Conservation (phyloP, 1,140 invertebrate genomes). For the Drosophila tani region DNA sequence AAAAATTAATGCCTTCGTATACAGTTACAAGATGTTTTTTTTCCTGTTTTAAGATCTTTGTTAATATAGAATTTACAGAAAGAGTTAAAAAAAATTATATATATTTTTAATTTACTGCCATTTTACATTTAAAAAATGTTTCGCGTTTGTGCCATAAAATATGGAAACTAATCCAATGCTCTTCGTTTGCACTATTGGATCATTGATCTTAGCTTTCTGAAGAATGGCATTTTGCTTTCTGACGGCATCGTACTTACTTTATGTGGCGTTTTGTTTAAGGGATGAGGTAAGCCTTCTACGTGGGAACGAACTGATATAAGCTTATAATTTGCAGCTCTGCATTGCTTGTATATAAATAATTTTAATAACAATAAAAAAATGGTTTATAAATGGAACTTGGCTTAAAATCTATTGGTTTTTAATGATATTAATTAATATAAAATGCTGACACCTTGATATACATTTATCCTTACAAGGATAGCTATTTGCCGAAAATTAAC, state of each 20-base stretch:
- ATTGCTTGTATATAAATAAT: slow-evolving; percentile 38
- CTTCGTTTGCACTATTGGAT: slow-evolving; percentile 25
- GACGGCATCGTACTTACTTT: slow-evolving; percentile 8
- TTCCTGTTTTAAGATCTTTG: background rate
- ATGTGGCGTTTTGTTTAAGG: slow-evolving; percentile 22
- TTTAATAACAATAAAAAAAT: slow-evolving; percentile 18
- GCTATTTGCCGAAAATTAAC: slow-evolving; percentile 2
- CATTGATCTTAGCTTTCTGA: slow-evolving; percentile 28
- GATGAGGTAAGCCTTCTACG: slow-evolving; percentile 17
- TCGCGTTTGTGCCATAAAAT: slow-evolving; percentile 12
- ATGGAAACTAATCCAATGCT: slow-evolving; percentile 8
- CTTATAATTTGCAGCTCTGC: slow-evolving; percentile 44
- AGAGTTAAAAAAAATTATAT: background rate
- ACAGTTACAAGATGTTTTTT: background rate
- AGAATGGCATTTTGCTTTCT: slow-evolving; percentile 22
- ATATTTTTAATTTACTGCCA: background rate
- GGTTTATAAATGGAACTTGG: slow-evolving; percentile 5
- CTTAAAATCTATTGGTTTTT: slow-evolving; percentile 8
- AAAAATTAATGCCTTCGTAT: background rate
- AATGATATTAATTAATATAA: slow-evolving; percentile 5
- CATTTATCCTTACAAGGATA: slow-evolving; percentile 10
- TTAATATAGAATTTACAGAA: background rate
- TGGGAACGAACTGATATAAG: slow-evolving; percentile 16
- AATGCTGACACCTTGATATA: slow-evolving; percentile 20
- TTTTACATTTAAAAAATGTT: slow-evolving; percentile 4